These are phyloP conservation scores for Lagorchestes hirsutus DNA, from an alignment of 2,797 vertebrate genomes.

Conservation along the genomic window DNA sequence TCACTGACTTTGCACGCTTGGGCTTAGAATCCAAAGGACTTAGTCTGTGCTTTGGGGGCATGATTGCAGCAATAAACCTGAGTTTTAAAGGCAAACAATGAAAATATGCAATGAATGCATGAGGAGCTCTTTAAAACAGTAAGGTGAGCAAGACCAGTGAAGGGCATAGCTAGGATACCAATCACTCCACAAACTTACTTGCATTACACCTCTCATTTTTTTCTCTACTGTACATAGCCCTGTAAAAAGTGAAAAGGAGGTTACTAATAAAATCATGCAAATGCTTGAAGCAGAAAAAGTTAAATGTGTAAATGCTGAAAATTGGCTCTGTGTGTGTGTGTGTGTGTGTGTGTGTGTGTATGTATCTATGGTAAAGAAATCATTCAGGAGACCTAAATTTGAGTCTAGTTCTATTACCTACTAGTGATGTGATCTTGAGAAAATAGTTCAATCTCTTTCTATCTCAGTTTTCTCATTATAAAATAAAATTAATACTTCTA, in stretches of 20 bases:
- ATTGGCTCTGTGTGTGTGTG: not conserved
- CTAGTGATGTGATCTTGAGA: not conserved
- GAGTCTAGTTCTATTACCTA: not conserved
- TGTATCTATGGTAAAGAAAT: not conserved
- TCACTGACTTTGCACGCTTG: not conserved
- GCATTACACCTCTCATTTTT: not conserved
- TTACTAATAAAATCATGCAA: not conserved
- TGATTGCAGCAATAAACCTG: not conserved
- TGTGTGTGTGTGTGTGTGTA: not conserved
- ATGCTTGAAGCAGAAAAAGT: not conserved
- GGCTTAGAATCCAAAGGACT: not conserved
- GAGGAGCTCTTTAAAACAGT: not conserved
- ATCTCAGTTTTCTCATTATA: not conserved
- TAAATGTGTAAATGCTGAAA: not conserved
- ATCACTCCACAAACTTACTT: not conserved
- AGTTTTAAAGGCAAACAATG: not conserved
- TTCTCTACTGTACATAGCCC: not conserved
- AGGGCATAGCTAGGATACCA: not conserved
- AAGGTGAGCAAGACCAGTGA: not conserved
- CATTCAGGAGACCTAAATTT: not conserved
- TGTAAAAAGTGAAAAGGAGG: not conserved
- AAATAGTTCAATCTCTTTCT: not conserved
- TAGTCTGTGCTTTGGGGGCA: not conserved
- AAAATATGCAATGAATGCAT: not conserved
- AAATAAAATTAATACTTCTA: not conserved